Base-by-base conservation (phyloP, 64 coral and sea anemone genomes). In the Hydrozoanthus tunicans region DNA sequence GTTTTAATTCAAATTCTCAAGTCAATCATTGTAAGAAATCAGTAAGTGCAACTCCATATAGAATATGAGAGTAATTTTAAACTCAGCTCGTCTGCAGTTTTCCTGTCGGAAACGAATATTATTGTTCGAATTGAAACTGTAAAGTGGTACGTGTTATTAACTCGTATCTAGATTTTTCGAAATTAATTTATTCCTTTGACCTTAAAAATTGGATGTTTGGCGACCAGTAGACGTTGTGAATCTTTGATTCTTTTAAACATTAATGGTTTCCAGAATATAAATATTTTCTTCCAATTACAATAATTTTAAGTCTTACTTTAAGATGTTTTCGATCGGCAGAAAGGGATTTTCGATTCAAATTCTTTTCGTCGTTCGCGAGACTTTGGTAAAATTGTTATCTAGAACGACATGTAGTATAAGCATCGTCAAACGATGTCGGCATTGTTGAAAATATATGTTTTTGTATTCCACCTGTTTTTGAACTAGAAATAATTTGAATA, bases 401-500 rank as follows among this genome's bases (percentile, higher is more conserved):
- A 14, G 13, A 81, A 62, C 59, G 11, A 53, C 57, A 79, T 26
- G 6, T 27, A 9, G 3, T 60, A 20, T 70, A 56, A 58, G 55
- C 25, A 14, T 59, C 3, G 26, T 53, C 23, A 61, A 66, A 54
- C 15, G n/a, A 62, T 83, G 63, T 83, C 53, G 23, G 6, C 11
- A 15, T 88, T 65, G 24, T 17, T 6, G 61, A 82, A 27, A 6
- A 2, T 60, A 43, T 43, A 12, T 75, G 84, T 88, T 88, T 58
- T 25, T 70, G 13, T 60, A 27, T 88, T 75, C 84, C 84, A 88
- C 84, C 84, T 88, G 84, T 24, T 75, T 86, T 88, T 58, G 6
- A 88, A 12, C 55, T 61, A 88, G 84, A 88, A 67, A 88, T 88
- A 88, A 88, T 88, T 88, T 88, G 70, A 88, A 88, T 88, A 75